Evolutionary conservation across 2,888 invertebrate species (phyloP), one percentile per base, ranked within the genome.

Genomic region (Bembecia ichneumoniformis): DNA sequence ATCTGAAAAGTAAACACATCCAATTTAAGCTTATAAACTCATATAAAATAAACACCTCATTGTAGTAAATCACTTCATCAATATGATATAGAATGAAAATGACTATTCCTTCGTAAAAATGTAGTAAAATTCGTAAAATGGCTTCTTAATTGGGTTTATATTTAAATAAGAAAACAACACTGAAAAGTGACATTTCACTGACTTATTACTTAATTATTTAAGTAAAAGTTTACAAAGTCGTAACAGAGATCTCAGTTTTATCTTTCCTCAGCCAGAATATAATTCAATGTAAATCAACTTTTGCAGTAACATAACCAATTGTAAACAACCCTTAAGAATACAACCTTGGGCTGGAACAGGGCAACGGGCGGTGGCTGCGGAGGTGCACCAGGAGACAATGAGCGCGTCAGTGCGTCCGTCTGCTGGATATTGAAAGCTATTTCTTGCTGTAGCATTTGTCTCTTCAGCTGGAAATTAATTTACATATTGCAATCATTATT

Each of bases 341-440:
- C 11, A 55, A 84, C 86, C 79, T 87, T 86, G 28, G 76, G 63
- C 52, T 74, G 77, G 74, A 77, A 82, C 49, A 80, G 59, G 2
- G 66, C 64, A 0, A 70, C 66, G 3, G 69, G 71, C 50, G 69
- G 73, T 46, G 44, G 44, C 15, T 65, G 69, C 56, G 68, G 74
- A 50, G 74, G 90, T 48, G 91, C 91, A 62, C 92, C 95, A 1
- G 96, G 96, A n/a, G 95, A 96, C 51, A 96, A 84, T 59, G 96
- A 96, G 56, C 96, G 90, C 4, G 96, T 96, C 35, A 96, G 83
- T 3, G 96, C 96, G 80, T 96, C 96, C 15, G 96, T 96, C 78
- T 96, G 96, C 71, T 96, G 96, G 64, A 96, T 96, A 81, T 96
- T 96, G 82, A 96, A 96, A 47, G 96, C 94, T 56, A 96, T 96